These are phyloP conservation scores for Taenioides sp. DNA, from an alignment of 2,797 vertebrate genomes.

Conservation along the genomic window DNA sequence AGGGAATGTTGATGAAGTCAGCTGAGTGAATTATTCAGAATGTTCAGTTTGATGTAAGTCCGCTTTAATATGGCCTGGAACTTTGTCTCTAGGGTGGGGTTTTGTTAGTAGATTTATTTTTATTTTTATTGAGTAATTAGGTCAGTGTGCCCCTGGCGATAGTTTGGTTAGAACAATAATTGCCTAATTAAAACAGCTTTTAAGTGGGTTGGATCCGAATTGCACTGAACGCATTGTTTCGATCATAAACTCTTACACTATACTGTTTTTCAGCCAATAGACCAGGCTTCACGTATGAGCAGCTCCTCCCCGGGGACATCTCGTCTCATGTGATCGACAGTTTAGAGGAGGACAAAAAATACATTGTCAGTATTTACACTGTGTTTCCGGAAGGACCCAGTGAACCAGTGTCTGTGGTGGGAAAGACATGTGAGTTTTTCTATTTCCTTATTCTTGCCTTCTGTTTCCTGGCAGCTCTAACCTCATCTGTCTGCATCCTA, in stretches of 20 bases:
- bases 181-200: too few species aligned
- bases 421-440: conserved; percentile 81
- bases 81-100: too few species aligned
- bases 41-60: too few species aligned
- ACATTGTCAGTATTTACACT: conserved; percentile 82
- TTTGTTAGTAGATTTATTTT: too few species aligned
- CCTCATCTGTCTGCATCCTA: neutral
- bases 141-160: too few species aligned
- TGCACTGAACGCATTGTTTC: neutral
- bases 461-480: neutral
- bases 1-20: too few species aligned
- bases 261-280: conserved; percentile 70
- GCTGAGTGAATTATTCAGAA: too few species aligned
- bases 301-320: conserved; percentile 74
- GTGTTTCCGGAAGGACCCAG: conserved; percentile 81
- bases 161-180: too few species aligned
- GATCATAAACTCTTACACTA: neutral
- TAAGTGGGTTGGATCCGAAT: too few species aligned
- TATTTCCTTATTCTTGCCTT: neutral
- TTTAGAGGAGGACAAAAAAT: conserved; percentile 84
- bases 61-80: too few species aligned
- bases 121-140: too few species aligned
- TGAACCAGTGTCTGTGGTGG: conserved; percentile 76
- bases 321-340: conserved; percentile 85
- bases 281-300: conserved; percentile 79